Percentiles rank a stretch among this genome's conserved stretches.
These are phyloP conservation scores for Latrodectus hesperus DNA, from an alignment of 2,888 invertebrate species.

Conservation along the genomic window DNA sequence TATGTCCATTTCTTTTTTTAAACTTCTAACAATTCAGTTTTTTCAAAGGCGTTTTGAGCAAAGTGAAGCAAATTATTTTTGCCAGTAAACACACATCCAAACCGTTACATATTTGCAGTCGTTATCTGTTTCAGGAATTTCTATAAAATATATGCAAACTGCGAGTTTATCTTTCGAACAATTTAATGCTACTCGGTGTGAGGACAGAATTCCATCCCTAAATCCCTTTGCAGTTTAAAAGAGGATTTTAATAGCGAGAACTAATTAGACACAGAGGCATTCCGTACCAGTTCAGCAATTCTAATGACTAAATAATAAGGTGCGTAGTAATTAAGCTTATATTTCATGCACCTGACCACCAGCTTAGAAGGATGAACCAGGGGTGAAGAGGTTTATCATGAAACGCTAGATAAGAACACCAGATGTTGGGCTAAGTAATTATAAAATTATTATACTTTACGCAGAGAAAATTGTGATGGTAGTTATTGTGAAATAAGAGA, in stretches of 20 bases:
- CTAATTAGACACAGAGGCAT: conserved; percentile 52
- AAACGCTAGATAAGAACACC: neutral
- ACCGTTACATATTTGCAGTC: neutral
- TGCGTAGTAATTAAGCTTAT: conserved; percentile 46
- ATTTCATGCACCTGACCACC: conserved; percentile 51
- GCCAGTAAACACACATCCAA: neutral
- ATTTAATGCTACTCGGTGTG: conserved; percentile 31
- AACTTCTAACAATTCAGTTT: too few species aligned
- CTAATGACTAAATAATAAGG: conserved; percentile 64
- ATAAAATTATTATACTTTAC: neutral
- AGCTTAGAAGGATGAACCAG: neutral
- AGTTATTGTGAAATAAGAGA: neutral
- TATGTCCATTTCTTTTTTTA: too few species aligned
- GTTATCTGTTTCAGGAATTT: neutral
- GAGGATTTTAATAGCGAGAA: conserved; percentile 57
- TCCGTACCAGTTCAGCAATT: conserved; percentile 36
- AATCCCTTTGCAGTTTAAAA: conserved; percentile 56
- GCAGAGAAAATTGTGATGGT: too few species aligned
- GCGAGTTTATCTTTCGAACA: conserved; percentile 14
- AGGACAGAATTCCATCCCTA: conserved; percentile 26
- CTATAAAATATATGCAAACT: neutral
- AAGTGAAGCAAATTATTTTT: neutral
- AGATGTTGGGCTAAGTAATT: neutral
- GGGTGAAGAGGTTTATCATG: neutral
- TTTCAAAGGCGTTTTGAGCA: too few species aligned